A percentile compares a stretch with the other conserved stretches of the same genome.
Evolutionary conservation across 2,888 invertebrate genomes (phyloP).

Genomic region (Deilephila elpenor): DNA sequence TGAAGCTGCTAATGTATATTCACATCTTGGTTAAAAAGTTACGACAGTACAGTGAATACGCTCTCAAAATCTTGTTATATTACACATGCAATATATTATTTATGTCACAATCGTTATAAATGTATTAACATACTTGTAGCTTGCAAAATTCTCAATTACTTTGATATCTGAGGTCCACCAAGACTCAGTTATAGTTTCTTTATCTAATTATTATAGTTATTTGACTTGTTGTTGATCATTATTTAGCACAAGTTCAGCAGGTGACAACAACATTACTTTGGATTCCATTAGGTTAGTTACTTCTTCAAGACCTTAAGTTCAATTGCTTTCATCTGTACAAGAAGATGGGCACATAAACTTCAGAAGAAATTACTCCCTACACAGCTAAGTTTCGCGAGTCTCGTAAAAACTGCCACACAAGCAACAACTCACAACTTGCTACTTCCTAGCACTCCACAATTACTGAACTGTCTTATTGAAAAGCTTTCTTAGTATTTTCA

Average conservation of each 20-base stretch:
- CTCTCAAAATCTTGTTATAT: neutral
- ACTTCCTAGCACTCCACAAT: constrained; percentile 8
- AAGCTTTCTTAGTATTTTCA: constrained; percentile 18
- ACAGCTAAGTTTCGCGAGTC: neutral
- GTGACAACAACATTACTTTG: no score
- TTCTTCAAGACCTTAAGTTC: no score
- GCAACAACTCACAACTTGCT: constrained; percentile 17
- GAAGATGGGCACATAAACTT: neutral
- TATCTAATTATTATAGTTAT: no score
- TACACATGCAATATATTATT: no score
- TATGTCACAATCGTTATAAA: no score
- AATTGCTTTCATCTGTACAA: neutral
- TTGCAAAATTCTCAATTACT: no score
- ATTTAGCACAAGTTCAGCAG: no score
- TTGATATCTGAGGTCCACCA: no score
- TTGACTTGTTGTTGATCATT: no score
- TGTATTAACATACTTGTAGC: no score
- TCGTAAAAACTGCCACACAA: constrained; percentile 5
- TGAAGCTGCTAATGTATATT: neutral
- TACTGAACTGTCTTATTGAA: constrained; percentile 19
- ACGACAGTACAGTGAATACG: neutral
- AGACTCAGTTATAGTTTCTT: no score
- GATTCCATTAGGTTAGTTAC: no score
- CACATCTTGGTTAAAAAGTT: neutral
- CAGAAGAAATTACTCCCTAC: neutral